phyloP scores from a whole-genome alignment of 2,888 invertebrate genomes.

The Rotaria macrura region DNA sequence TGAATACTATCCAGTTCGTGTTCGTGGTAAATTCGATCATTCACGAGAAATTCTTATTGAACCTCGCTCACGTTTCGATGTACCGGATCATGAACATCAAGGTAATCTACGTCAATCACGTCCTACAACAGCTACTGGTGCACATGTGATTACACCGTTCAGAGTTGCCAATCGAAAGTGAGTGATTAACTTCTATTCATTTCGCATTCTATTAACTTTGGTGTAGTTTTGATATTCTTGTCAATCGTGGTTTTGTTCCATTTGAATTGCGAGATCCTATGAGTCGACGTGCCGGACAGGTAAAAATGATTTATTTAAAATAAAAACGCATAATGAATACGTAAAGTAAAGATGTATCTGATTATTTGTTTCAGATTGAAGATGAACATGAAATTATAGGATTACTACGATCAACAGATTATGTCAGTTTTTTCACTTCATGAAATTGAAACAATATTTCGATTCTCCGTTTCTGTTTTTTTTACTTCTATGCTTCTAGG shows the following conservation, averaged over 20 bases:
- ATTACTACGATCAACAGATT: constrained; percentile 26
- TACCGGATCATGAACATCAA: not conserved
- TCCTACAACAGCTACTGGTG: not conserved
- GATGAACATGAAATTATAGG: constrained; percentile 28
- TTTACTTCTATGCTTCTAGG: not conserved
- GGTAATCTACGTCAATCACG: not conserved
- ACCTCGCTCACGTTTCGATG: not conserved
- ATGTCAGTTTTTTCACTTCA: not conserved
- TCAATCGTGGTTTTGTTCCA: constrained; percentile 34
- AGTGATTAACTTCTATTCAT: not conserved
- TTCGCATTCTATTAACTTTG: not conserved
- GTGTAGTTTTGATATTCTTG: constrained; percentile 20
- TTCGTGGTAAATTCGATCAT: constrained; percentile 26
- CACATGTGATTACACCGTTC: constrained; percentile 32
- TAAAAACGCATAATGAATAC: not conserved
- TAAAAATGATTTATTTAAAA: not conserved
- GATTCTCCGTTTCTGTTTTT: too few species aligned
- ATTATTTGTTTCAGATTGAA: constrained; percentile 24
- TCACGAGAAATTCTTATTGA: constrained; percentile 24
- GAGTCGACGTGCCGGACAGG: not conserved
- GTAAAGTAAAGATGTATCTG: not conserved
- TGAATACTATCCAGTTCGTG: constrained; percentile 30
- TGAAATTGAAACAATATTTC: not conserved
- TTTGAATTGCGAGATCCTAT: constrained; percentile 16
- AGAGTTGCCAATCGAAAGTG: not conserved